Conservation (phyloP, 2,113 vertebrate genomes). For the Scophthalmus maximus region DNA sequence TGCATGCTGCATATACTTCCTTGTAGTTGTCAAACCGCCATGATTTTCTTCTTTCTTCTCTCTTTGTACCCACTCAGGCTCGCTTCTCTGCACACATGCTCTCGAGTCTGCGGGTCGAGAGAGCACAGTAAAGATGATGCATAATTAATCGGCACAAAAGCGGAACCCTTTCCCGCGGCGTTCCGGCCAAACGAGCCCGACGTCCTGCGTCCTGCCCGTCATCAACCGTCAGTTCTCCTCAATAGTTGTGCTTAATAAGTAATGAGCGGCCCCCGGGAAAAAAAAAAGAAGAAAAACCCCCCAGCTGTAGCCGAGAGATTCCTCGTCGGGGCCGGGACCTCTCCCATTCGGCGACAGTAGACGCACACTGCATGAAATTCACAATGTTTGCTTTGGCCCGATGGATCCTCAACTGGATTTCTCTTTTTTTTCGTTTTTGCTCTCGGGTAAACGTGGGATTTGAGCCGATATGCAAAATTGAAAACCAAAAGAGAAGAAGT, state of each 20-base stretch:
- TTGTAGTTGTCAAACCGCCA: too few relatives aligned
- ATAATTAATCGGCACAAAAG: conserved; percentile 65
- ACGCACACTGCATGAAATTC: not conserved
- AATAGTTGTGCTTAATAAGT: conserved; percentile 77
- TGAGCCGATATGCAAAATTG: not conserved
- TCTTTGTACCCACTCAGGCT: not conserved
- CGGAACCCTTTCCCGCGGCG: conserved; percentile 72
- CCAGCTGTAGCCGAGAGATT: conserved; percentile 26
- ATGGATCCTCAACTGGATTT: too few relatives aligned
- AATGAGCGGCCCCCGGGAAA: conserved; percentile 65
- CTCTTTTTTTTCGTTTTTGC: too few relatives aligned
- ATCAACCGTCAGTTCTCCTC: conserved; percentile 70
- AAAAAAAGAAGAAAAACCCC: too few relatives aligned
- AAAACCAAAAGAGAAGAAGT: not conserved
- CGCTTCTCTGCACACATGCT: conserved; percentile 5
- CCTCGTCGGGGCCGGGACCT: not conserved
- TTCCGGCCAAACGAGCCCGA: conserved; percentile 69
- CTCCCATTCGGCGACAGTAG: not conserved
- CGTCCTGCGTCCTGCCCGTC: conserved; percentile 59
- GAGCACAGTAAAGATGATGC: conserved; percentile 62
- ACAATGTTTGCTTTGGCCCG: too few relatives aligned
- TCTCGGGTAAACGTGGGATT: not conserved
- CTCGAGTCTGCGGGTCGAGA: conserved; percentile 30
- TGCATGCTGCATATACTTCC: not conserved
- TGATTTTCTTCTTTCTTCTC: not conserved